Base-by-base conservation (phyloP, 2,888 invertebrate species). In the Diarsia rubi region DNA sequence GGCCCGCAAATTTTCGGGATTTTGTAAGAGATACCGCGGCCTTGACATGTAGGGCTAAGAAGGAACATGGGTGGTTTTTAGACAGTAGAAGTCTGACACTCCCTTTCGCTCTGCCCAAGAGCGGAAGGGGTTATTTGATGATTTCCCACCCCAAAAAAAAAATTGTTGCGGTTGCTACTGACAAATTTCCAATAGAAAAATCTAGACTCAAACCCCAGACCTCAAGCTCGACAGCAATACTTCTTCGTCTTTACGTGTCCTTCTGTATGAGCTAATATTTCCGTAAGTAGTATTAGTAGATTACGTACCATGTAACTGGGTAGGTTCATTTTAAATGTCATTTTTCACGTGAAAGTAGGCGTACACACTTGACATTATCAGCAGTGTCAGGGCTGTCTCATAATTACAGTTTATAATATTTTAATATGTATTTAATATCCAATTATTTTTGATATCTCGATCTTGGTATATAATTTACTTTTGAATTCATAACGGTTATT, bases 281-380 rank as follows among this genome's bases (percentile, higher is more conserved):
- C 19, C 19, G 37, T 47, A 45, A 1, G 12, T 59, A 64, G 6
- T 44, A 71, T 49, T 27, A 47, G 47, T 77, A 81, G 73, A 69
- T 78, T 74, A 66, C 47, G 63, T 67, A 44, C 3, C 49, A 67
- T 47, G 52, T 31, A 69, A 19, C 42, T 65, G 42, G 59, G 62
- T 62, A 42, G 59, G 62, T 62, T 31, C 47, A 31, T 73, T 71
- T 77, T 80, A 80, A 80, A 89, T 88, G 88, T 82, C 85, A 88
- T 49, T 85, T 86, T 87, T 85, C 69, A 69, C 72, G 83, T 80
- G 84, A 88, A 88, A 89, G 86, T 82, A 74, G 75, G 82, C 68
- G 71, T 79, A 52, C 47, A 73, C 62, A 69, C 74, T 84, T 89
- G 88, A 89, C 88, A 89, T 89, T 89, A 89, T 75, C 80, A 80